These are phyloP conservation scores for Calosoma granatense DNA, from an alignment of 1,140 invertebrate genomes.

Conservation along the genomic window DNA sequence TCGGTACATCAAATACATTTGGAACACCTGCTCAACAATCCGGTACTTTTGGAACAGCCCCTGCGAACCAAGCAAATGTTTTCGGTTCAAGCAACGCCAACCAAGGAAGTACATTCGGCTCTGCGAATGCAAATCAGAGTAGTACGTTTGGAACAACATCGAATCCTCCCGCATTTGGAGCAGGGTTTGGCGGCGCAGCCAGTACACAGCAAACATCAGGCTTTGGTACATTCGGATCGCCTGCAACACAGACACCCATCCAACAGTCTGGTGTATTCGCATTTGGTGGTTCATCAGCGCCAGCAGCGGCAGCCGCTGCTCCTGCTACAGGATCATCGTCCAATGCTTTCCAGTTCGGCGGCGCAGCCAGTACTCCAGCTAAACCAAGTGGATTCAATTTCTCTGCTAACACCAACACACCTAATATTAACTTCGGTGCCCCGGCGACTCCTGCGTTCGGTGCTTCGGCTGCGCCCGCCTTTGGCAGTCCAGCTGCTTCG, in stretches of 20 bases:
- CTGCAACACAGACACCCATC: not conserved
- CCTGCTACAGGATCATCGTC: not conserved
- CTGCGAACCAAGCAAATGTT: not conserved
- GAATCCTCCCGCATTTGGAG: not conserved
- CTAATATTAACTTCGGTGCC: conserved; percentile 1
- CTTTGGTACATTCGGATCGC: not conserved
- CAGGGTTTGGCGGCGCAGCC: not conserved
- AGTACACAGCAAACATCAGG: not conserved
- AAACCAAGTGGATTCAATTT: conserved; percentile 26
- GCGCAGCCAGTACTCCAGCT: conserved; percentile 13
- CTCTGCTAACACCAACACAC: not conserved
- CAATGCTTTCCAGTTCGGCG: conserved; percentile 30
- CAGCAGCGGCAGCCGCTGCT: not conserved
- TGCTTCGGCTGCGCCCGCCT: conserved; percentile 11
- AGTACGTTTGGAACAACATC: not conserved
- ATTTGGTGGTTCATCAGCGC: not conserved
- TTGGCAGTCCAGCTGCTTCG: not conserved
- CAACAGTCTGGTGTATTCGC: not conserved
- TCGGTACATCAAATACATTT: conserved; percentile 1
- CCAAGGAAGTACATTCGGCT: not conserved
- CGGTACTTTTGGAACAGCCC: not conserved
- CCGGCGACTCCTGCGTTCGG: conserved; percentile 22
- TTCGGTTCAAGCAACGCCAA: not conserved
- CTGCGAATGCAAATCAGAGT: not conserved
- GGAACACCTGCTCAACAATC: not conserved